These are phyloP conservation scores for Eledona agricola DNA, from an alignment of 2,888 invertebrate genomes.

Conservation along the genomic window DNA sequence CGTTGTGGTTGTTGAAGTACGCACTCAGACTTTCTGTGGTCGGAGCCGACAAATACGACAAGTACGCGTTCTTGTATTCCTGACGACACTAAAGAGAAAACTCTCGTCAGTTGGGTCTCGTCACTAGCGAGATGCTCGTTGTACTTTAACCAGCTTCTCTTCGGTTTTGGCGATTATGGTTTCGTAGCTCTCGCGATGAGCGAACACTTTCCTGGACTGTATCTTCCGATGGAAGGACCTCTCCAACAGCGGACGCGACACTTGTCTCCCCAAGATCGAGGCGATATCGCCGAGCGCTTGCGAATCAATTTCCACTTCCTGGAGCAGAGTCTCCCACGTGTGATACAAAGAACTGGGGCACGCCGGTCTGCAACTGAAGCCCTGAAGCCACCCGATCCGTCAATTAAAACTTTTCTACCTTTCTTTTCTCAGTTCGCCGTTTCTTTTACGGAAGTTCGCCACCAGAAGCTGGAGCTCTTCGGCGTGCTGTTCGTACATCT, in stretches of 20 bases:
- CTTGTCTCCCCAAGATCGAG: conserved; percentile 77
- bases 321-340: conserved; percentile 89
- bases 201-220: conserved; percentile 89
- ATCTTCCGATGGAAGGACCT: conserved; percentile 90
- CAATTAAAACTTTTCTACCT: conserved; percentile 66
- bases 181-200: conserved; percentile 90
- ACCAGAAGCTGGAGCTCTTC: conserved; percentile 86
- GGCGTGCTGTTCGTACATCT: conserved; percentile 89
- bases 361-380: conserved; percentile 70
- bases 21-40: conserved; percentile 75
- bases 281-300: conserved; percentile 86
- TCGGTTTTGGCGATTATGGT: conserved; percentile 86
- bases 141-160: conserved; percentile 79
- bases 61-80: conserved; percentile 87
- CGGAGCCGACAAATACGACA: conserved; percentile 78
- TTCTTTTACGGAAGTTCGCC: conserved; percentile 85
- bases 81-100: conserved; percentile 75
- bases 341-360: conserved; percentile 85
- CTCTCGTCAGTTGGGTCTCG: too few relatives aligned
- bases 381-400: conserved; percentile 1
- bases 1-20: conserved; percentile 93
- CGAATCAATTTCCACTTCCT: conserved; percentile 91
- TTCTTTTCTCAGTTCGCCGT: conserved; percentile 86
- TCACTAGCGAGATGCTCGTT: conserved; percentile 1
- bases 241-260: conserved; percentile 85